Evolutionary conservation across 53 echinoderm and acorn worm genomes (phyloP).

Genomic region (Apostichopus leukothele): DNA sequence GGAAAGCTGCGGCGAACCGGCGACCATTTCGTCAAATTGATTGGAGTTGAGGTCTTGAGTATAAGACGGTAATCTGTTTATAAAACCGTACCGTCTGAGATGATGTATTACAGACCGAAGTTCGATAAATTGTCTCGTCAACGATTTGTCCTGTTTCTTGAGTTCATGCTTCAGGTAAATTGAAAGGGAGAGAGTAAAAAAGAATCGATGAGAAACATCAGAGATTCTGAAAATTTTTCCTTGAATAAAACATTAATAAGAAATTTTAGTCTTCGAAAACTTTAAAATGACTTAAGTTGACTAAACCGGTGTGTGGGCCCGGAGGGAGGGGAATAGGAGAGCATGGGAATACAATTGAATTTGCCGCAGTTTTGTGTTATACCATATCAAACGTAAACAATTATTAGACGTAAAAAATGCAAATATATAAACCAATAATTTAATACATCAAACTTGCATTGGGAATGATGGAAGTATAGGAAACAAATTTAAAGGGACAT

Average conservation of each 20-base stretch:
- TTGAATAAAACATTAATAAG: neutral
- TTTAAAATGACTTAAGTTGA: too few relatives aligned
- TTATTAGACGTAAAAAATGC: too few relatives aligned
- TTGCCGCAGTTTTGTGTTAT: too few relatives aligned
- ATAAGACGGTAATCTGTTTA: constrained; percentile 33
- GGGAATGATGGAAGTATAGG: too few relatives aligned
- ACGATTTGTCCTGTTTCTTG: constrained; percentile 87
- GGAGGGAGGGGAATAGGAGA: too few relatives aligned
- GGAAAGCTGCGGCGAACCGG: constrained; percentile 35
- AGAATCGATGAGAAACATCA: neutral
- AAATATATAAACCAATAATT: too few relatives aligned
- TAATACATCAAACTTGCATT: too few relatives aligned
- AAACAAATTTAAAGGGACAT: too few relatives aligned
- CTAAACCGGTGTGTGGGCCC: too few relatives aligned
- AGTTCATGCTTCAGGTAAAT: constrained; percentile 59
- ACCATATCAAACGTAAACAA: too few relatives aligned
- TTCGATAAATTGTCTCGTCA: constrained; percentile 91
- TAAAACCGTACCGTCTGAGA: constrained; percentile 56
- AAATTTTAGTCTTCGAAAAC: too few relatives aligned
- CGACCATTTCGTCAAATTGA: neutral
- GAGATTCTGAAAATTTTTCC: neutral
- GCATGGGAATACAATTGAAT: too few relatives aligned
- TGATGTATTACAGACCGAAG: constrained; percentile 87
- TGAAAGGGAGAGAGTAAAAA: neutral
- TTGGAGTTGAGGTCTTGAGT: constrained; percentile 26